These are phyloP conservation scores for Phrynocephalus guinanensis DNA, from an alignment of 2,797 vertebrate genomes.

Conservation along the genomic window DNA sequence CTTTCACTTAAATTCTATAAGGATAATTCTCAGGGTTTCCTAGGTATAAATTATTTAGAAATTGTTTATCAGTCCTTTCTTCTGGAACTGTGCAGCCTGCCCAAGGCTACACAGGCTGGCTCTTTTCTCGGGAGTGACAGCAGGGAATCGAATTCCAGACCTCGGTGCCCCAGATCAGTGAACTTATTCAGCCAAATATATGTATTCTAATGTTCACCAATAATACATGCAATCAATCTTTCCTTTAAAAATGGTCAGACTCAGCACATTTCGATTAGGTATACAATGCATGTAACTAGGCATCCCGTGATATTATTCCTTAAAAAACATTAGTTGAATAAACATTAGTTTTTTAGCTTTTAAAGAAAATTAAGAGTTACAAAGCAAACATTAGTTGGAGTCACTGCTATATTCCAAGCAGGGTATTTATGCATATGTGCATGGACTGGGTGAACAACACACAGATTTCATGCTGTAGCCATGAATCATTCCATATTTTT, in stretches of 20 bases:
- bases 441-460: conserved; percentile 18
- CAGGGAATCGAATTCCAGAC: no score
- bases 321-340: conserved; percentile 1
- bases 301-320: not conserved
- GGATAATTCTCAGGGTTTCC: not conserved
- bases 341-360: not conserved
- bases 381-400: conserved; percentile 30
- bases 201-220: not conserved
- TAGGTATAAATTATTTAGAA: no score
- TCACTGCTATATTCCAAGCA: conserved; percentile 8
- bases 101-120: no score
- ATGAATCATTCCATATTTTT: conserved; percentile 28
- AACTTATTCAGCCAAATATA: no score
- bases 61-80: no score
- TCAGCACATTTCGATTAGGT: conserved; percentile 28
- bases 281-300: not conserved
- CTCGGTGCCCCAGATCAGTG: no score
- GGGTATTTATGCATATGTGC: not conserved
- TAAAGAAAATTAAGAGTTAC: conserved; percentile 11
- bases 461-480: conserved; percentile 21
- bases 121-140: no score
- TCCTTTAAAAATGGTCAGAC: conserved; percentile 4
- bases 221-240: not conserved
- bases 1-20: not conserved
- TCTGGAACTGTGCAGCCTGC: no score